These are phyloP conservation scores for Lasioglossum zephyrum DNA, from an alignment of 2,888 invertebrate species.

Conservation along the genomic window DNA sequence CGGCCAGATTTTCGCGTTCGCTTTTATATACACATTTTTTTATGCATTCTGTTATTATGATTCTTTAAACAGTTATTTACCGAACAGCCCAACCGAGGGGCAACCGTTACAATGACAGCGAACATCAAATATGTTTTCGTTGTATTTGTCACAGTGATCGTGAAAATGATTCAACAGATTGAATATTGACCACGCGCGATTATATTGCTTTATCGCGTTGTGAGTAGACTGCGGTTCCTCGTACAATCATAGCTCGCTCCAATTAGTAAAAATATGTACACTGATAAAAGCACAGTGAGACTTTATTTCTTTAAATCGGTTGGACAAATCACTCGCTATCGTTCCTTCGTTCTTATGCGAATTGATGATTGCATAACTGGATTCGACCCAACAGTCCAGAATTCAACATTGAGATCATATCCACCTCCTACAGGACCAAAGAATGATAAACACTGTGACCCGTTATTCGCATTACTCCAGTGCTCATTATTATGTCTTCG, in stretches of 20 bases:
- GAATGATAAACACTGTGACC: too few relatives aligned
- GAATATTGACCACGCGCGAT: neutral
- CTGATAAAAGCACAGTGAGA: neutral
- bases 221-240: neutral
- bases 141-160: neutral
- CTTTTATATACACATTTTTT: neutral
- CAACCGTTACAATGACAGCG: neutral
- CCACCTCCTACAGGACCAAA: too few relatives aligned
- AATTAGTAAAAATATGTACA: neutral
- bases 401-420: too few relatives aligned
- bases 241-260: neutral
- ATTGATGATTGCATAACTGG: too few relatives aligned
- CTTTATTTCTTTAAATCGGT: too few relatives aligned
- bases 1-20: conserved; percentile 3
- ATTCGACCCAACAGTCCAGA: too few relatives aligned
- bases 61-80: neutral
- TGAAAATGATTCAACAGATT: neutral
- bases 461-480: too few relatives aligned
- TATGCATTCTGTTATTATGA: neutral
- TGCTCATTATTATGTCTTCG: too few relatives aligned
- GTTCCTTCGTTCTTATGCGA: too few relatives aligned
- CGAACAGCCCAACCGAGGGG: neutral
- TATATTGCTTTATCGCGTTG: neutral
- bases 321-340: too few relatives aligned
- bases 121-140: neutral